These are phyloP conservation scores for Bombus impatiens DNA, from an alignment of 1,140 invertebrate genomes.

Conservation along the genomic window DNA sequence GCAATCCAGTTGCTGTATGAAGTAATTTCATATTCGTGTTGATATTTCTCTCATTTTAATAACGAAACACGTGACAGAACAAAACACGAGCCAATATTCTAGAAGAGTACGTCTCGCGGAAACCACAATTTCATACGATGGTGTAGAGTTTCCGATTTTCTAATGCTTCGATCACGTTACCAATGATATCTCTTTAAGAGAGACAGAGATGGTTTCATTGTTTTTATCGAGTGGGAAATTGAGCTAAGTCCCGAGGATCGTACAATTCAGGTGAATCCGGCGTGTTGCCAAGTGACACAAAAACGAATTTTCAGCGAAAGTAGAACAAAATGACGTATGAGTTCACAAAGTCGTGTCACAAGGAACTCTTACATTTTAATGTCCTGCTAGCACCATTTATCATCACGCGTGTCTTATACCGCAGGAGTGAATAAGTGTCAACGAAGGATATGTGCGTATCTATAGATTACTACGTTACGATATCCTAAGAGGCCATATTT, in stretches of 20 bases:
- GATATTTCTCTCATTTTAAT: background rate
- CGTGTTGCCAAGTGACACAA: constrained; percentile 54
- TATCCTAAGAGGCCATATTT: background rate
- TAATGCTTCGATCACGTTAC: background rate
- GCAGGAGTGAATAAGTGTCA: no score
- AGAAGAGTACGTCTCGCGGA: background rate
- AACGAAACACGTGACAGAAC: background rate
- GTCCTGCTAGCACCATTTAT: constrained; percentile 35
- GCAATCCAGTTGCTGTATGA: background rate
- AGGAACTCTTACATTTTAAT: constrained; percentile 47
- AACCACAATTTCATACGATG: background rate
- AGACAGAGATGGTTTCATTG: background rate
- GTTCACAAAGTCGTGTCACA: constrained; percentile 28
- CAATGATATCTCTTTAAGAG: background rate
- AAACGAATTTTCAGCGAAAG: constrained; percentile 62
- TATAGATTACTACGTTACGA: background rate
- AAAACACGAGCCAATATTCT: background rate
- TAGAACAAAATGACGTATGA: constrained; percentile 60
- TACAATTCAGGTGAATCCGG: constrained; percentile 37
- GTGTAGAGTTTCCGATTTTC: background rate
- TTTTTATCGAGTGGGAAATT: constrained; percentile 33
- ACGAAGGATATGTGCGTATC: background rate
- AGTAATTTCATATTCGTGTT: background rate
- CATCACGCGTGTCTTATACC: background rate
- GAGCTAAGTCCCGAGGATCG: constrained; percentile 16